A percentile compares a stretch with the other conserved stretches of the same genome.
Evolutionary conservation across 1,140 invertebrate species (phyloP).

Genomic region (Brachionus paranguensis): DNA sequence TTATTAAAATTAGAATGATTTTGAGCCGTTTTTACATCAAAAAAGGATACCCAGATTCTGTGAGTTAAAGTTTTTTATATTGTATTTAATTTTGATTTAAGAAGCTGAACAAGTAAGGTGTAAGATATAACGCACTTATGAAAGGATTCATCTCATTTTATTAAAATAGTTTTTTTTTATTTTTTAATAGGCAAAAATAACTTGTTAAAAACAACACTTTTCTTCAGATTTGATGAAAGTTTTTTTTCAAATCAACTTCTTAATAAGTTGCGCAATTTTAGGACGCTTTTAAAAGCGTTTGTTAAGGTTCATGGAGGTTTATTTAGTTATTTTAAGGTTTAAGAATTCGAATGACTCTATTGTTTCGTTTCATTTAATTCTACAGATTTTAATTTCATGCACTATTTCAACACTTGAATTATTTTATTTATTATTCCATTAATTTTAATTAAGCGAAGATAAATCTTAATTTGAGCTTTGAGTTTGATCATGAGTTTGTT

Average conservation of each 20-base stretch:
- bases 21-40: background rate
- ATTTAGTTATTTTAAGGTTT: background rate
- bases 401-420: conserved; percentile 25
- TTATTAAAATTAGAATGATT: background rate
- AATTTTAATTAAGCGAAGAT: conserved; percentile 37
- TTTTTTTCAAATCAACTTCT: background rate
- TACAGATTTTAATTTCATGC: conserved; percentile 9
- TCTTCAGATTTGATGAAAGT: background rate
- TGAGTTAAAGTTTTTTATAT: background rate
- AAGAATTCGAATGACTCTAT: background rate
- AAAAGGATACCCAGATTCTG: background rate
- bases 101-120: background rate
- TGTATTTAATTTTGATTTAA: background rate
- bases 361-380: background rate
- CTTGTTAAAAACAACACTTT: background rate
- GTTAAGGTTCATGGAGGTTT: background rate
- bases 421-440: conserved; percentile 17
- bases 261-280: background rate
- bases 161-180: background rate
- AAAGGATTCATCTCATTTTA: conserved; percentile 17
- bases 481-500: background rate
- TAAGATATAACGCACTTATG: background rate
- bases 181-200: background rate
- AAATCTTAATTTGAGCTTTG: conserved; percentile 9
- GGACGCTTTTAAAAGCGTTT: background rate